phyloP scores from a whole-genome alignment of 1,140 invertebrate species.

The Meloidogyne chitwoodi region DNA sequence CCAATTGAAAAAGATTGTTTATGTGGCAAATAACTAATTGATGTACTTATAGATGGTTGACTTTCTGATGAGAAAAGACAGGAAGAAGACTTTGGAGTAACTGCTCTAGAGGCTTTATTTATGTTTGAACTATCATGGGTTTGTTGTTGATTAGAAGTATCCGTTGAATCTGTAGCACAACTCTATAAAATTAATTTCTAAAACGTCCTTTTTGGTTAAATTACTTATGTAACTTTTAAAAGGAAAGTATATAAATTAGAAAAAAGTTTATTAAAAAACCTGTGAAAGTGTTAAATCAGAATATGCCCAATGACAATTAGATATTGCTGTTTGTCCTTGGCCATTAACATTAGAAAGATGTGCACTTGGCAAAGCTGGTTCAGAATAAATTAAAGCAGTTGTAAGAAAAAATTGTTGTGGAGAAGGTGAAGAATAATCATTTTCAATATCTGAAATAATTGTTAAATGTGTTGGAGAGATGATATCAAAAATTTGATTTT shows the following conservation, averaged over 20 bases:
- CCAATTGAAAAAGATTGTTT: slow-evolving; percentile 56
- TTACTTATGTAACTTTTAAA: no score
- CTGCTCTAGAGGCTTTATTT: slow-evolving; percentile 18
- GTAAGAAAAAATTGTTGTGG: slow-evolving; percentile 11
- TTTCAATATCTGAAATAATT: neutral
- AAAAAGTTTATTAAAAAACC: neutral
- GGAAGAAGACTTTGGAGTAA: slow-evolving; percentile 41
- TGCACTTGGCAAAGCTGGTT: slow-evolving; percentile 25
- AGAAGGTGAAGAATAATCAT: slow-evolving; percentile 6
- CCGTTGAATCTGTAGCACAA: neutral
- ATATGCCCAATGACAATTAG: slow-evolving; percentile 8
- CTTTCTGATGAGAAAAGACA: slow-evolving; percentile 38
- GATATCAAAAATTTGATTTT: neutral
- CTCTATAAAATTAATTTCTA: neutral
- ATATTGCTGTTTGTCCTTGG: neutral
- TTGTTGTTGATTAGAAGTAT: neutral
- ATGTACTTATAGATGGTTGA: slow-evolving; percentile 36
- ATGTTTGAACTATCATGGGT: neutral
- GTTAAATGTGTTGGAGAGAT: neutral
- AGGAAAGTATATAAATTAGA: no score
- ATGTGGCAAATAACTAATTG: slow-evolving; percentile 35
- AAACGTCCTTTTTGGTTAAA: no score
- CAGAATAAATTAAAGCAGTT: slow-evolving; percentile 24
- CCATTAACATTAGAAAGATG: neutral
- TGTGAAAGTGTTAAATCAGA: slow-evolving; percentile 19